Percentiles rank a stretch among this genome's conserved stretches.
Conservation (phyloP, 92 coral and sea anemone species). For the Ricordea florida region DNA sequence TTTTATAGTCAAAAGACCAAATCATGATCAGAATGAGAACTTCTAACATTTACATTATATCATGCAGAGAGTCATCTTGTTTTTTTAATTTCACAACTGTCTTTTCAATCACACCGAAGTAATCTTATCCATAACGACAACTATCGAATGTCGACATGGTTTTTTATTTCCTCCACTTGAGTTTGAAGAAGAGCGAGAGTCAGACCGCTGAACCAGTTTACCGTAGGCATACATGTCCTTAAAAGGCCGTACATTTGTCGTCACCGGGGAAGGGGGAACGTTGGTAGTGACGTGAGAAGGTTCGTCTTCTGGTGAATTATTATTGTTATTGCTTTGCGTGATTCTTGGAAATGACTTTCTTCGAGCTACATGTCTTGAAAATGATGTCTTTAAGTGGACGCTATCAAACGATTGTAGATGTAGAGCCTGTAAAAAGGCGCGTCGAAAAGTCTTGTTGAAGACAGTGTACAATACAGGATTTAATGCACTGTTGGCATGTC, state of each 20-base stretch:
- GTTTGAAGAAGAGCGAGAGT: conserved; percentile 3
- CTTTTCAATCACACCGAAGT: background rate
- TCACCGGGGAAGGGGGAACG: background rate
- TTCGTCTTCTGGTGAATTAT: background rate
- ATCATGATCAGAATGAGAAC: no score
- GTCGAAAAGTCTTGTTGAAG: conserved; percentile 85
- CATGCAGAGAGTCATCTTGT: background rate
- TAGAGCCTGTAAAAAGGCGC: conserved; percentile 78
- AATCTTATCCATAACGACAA: conserved; percentile 2
- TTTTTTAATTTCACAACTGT: no score
- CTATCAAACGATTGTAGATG: conserved; percentile 56
- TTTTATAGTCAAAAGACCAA: no score
- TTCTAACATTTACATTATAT: background rate
- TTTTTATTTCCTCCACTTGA: background rate
- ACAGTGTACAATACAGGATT: conserved; percentile 77
- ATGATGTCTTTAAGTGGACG: background rate
- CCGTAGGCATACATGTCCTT: conserved; percentile 4
- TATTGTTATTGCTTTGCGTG: background rate
- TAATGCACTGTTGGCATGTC: conserved; percentile 88
- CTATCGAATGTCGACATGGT: background rate
- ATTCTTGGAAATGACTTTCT: conserved; percentile 11
- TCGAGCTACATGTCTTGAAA: background rate
- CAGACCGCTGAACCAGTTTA: background rate
- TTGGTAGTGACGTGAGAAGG: background rate
- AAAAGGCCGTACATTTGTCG: background rate